Conservation (phyloP, 2,113 vertebrate genomes). For the Corapipo altera region DNA sequence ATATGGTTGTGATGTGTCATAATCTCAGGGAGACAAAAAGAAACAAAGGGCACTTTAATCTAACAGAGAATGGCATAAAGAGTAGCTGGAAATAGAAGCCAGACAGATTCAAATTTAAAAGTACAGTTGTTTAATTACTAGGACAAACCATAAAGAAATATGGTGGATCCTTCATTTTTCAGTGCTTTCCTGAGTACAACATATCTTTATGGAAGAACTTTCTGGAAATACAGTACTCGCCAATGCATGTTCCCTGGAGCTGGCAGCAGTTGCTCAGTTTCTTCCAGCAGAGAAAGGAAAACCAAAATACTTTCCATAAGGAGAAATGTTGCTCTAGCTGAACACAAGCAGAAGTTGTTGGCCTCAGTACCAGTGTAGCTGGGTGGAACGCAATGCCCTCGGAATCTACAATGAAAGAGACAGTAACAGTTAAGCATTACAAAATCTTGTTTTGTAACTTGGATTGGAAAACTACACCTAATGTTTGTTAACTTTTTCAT, state of each 20-base stretch:
- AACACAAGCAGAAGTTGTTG: background rate
- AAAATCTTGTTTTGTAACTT: background rate
- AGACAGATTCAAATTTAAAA: background rate
- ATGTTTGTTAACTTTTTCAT: background rate
- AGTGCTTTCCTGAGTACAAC: background rate
- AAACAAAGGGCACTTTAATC: background rate
- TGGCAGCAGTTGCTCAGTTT: background rate
- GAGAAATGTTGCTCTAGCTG: background rate
- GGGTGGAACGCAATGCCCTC: background rate
- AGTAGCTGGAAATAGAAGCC: background rate
- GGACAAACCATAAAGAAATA: background rate
- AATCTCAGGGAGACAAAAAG: background rate
- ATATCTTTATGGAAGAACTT: background rate
- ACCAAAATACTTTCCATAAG: background rate
- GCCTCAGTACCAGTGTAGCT: background rate
- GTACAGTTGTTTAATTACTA: background rate
- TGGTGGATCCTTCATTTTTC: background rate
- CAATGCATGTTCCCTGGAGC: background rate
- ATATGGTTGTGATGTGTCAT: background rate
- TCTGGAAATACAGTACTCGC: background rate
- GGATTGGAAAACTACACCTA: background rate
- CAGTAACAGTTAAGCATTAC: background rate
- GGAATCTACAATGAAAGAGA: background rate
- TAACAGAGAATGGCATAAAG: background rate
- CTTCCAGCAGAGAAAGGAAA: background rate